Evolutionary conservation across 2,113 vertebrate genomes (phyloP), one percentile per base, ranked within the genome.

Genomic region (Meriones unguiculatus): DNA sequence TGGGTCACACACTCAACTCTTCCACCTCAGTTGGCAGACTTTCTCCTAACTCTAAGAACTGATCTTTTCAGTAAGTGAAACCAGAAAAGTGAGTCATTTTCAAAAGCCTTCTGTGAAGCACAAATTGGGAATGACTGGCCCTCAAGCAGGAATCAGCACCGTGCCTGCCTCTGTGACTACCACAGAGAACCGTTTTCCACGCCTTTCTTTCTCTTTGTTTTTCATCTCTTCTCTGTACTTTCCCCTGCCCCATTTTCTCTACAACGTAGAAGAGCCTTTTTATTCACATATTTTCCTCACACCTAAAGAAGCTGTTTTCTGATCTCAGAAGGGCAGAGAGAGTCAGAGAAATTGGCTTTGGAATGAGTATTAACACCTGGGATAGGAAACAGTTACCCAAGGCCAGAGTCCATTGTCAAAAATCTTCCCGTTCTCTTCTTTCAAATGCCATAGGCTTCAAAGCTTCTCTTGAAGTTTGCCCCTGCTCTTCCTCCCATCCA

Each of bases 41-140:
- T 59, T 54, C 24, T 69, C 93, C 41, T 72, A n/a, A 84, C 46
- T 73, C 62, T 65, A 89, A 87, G 91, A 95, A 87, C 50, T 76
- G 52, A 52, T 38, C 89, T 95, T 95, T 75, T 35, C 78, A 94
- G 75, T 80, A 92, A 65, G 75, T 20, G 46, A 85, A 69, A 57
- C 28, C 41, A 93, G 52, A 85, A 35, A 15, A 30, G 22, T 95
- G 97, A 95, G 38, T 97, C 91, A 96, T 52, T 73, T 54, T 67
- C 22, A 35, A 93, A 94, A 28, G 17, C 69, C 81, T 52, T 59
- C 46, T 32, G 35, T 70, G 5, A 70, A 54, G 35, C 50, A 38
- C 69, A 38, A 1, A 0, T 18, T 46, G 17, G 82, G 35, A 90
- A 54, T 30, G 65, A 24, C 52, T 20, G 92, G 24, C 35, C 25